Evolutionary conservation across 2,888 invertebrate genomes (phyloP).

Genomic region (Mechanitis messenoides): DNA sequence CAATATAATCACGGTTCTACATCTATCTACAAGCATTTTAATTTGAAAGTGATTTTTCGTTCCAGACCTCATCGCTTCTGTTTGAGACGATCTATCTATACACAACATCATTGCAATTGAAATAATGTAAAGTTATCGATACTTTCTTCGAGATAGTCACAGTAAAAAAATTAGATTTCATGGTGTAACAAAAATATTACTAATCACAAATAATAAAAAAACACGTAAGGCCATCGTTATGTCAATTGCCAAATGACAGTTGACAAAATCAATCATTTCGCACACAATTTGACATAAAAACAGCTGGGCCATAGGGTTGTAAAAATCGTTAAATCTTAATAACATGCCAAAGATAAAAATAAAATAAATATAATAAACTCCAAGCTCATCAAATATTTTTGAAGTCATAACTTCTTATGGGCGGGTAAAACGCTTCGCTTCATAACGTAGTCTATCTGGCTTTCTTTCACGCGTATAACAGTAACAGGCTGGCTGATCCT

Average conservation of each 20-base stretch:
- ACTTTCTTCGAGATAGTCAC: conserved; percentile 43
- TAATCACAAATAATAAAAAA: conserved; percentile 58
- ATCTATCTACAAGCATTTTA: conserved; percentile 64
- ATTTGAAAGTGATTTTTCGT: conserved; percentile 44
- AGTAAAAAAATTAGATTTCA: conserved; percentile 56
- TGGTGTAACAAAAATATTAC: conserved; percentile 53
- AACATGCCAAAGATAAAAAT: not conserved
- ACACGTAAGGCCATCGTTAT: conserved; percentile 61
- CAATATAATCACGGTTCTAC: conserved; percentile 63
- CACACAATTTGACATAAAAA: conserved; percentile 10
- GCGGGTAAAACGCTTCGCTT: too few species aligned
- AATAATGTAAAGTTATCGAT: conserved; percentile 42
- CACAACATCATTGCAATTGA: conserved; percentile 55
- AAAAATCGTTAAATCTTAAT: not conserved
- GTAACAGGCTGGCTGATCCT: too few species aligned
- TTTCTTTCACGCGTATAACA: too few species aligned
- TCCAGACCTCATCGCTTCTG: conserved; percentile 57
- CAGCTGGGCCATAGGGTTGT: conserved; percentile 8
- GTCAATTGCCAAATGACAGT: conserved; percentile 29
- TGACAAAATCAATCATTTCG: conserved; percentile 5
- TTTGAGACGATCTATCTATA: conserved; percentile 54
- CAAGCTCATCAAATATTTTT: too few species aligned
- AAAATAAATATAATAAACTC: not conserved
- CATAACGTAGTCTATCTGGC: too few species aligned
- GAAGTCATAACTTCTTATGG: too few species aligned